Evolutionary conservation across 1,140 invertebrate species (phyloP).

Genomic region (Macrostomum lignano): DNA sequence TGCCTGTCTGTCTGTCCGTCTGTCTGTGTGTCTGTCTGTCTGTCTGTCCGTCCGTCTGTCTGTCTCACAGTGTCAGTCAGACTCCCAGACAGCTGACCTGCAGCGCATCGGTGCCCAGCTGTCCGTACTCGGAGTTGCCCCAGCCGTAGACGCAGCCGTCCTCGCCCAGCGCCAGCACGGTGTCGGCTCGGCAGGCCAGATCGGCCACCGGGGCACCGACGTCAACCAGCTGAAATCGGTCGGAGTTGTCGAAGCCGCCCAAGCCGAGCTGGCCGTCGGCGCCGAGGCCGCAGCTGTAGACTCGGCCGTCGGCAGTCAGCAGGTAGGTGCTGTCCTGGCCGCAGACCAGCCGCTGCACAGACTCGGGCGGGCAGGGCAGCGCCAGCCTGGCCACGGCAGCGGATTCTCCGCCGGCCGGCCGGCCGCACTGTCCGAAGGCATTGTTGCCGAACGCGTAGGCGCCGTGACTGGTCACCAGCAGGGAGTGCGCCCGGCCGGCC

Average conservation of each 20-base stretch:
- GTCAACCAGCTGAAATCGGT: slow-evolving; percentile 24
- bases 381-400: too few relatives aligned
- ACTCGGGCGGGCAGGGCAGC: too few relatives aligned
- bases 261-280: slow-evolving; percentile 73
- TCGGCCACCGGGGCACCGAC: slow-evolving; percentile 47
- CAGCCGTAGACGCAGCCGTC: slow-evolving; percentile 76
- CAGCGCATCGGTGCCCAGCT: slow-evolving; percentile 34
- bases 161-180: slow-evolving; percentile 59
- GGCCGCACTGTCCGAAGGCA: slow-evolving; percentile 67
- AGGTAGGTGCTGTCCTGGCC: slow-evolving; percentile 63
- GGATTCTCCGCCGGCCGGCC: too few relatives aligned
- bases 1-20: too few relatives aligned
- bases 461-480: too few relatives aligned
- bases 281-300: slow-evolving; percentile 67
- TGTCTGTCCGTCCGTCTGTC: too few relatives aligned
- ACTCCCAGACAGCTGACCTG: too few relatives aligned
- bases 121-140: slow-evolving; percentile 78
- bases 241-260: slow-evolving; percentile 36
- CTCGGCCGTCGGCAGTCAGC: slow-evolving; percentile 44
- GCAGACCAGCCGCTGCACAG: slow-evolving; percentile 45
- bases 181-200: slow-evolving; percentile 48
- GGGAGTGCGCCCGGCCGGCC: too few relatives aligned
- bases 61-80: too few relatives aligned
- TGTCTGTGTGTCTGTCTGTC: too few relatives aligned
- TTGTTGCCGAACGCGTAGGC: slow-evolving; percentile 74